These are phyloP conservation scores for Protobothrops mucrosquamatus DNA, from an alignment of 2,113 vertebrate genomes.

Conservation along the genomic window DNA sequence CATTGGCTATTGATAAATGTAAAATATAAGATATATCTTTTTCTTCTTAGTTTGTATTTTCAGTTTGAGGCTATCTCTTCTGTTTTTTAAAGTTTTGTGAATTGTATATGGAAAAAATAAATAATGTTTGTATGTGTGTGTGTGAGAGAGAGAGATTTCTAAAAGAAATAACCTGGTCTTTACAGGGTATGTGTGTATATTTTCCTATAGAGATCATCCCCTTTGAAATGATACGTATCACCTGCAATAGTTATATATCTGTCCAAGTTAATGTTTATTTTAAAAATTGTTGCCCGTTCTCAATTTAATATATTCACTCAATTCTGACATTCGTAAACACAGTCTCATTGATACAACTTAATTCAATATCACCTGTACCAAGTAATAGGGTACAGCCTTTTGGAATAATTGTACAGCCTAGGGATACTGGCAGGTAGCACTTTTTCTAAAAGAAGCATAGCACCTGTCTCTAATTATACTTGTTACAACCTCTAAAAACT, in stretches of 20 bases:
- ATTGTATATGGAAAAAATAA: neutral
- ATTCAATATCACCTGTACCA: neutral
- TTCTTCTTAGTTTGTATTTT: neutral
- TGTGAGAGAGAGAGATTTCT: neutral
- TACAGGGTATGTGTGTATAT: neutral
- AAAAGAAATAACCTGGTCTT: neutral
- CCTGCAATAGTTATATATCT: neutral
- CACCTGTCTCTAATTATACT: neutral
- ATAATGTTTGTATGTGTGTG: neutral
- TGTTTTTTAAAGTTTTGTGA: neutral
- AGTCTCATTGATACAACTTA: neutral
- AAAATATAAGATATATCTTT: neutral
- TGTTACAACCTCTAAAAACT: neutral
- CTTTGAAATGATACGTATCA: neutral
- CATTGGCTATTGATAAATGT: neutral
- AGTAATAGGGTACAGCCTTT: neutral
- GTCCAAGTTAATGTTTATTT: neutral
- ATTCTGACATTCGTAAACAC: neutral
- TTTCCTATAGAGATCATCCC: neutral
- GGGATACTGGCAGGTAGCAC: neutral
- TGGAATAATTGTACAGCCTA: neutral
- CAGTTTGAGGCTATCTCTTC: neutral
- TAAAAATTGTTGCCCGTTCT: neutral
- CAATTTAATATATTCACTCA: neutral
- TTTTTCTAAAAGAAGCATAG: neutral